Evolutionary conservation across 2,797 vertebrate genomes (phyloP).

Genomic region (Poecile montanus): DNA sequence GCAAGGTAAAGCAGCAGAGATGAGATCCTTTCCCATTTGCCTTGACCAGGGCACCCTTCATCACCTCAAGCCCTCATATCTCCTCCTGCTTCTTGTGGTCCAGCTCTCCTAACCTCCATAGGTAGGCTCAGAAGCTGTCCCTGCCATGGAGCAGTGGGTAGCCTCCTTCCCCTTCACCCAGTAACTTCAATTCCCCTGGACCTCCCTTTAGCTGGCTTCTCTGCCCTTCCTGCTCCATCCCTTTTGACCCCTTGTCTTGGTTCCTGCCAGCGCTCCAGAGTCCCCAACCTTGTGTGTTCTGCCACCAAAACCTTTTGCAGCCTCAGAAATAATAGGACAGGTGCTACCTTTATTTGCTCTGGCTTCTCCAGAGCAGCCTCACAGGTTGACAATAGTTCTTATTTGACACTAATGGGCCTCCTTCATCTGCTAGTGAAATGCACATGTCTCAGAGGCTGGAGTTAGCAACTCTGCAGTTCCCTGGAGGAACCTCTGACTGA

Average conservation of each 20-base stretch:
- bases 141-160: not conserved
- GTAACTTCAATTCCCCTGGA: not conserved
- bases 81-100: not conserved
- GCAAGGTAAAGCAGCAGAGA: fast-evolving
- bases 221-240: not conserved
- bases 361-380: not conserved
- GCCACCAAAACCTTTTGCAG: not conserved
- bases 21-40: not conserved
- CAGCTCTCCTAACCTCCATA: not conserved
- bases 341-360: not conserved
- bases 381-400: not conserved
- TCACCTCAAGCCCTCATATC: not conserved
- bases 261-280: not conserved
- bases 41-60: fast-evolving
- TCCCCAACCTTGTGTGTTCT: not conserved
- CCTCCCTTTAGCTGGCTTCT: not conserved
- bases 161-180: fast-evolving
- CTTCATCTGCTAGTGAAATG: not conserved
- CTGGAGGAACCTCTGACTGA: not conserved
- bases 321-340: not conserved
- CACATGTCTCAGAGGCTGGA: not conserved
- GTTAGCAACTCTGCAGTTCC: not conserved
- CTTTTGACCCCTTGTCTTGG: not conserved
- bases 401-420: not conserved
- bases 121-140: not conserved